These are phyloP conservation scores for Petrolisthes manimaculis DNA, from an alignment of 2,888 invertebrate genomes.

Conservation along the genomic window DNA sequence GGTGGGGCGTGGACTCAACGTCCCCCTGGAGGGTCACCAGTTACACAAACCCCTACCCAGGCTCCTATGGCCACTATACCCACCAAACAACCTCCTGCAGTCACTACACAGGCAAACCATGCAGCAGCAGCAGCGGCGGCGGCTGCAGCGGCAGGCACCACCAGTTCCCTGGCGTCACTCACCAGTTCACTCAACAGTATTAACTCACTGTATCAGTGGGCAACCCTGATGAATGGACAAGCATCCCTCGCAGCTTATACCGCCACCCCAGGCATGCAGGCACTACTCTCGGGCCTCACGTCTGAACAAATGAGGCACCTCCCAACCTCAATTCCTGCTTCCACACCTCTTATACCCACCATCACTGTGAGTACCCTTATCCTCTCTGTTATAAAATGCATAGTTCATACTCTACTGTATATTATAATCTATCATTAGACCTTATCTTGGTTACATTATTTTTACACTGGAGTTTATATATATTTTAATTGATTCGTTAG, in stretches of 20 bases:
- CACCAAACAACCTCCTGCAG: conserved; percentile 43
- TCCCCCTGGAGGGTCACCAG: conserved; percentile 44
- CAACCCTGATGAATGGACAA: conserved; percentile 58
- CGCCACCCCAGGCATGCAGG: conserved; percentile 53
- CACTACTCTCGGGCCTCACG: conserved; percentile 56
- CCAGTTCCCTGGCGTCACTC: conserved; percentile 43
- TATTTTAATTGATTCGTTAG: no score
- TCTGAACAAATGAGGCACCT: conserved; percentile 60
- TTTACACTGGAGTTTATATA: no score
- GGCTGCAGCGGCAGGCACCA: conserved; percentile 39
- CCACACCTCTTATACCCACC: conserved; percentile 52
- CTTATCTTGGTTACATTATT: no score
- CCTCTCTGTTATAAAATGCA: background rate
- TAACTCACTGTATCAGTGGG: conserved; percentile 54
- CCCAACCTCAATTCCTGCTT: conserved; percentile 43
- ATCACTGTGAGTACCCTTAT: conserved; percentile 42
- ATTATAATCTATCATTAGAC: no score
- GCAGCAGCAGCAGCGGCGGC: conserved; percentile 47
- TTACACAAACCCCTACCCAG: conserved; percentile 13
- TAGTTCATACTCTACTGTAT: no score
- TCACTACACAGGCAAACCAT: conserved; percentile 44
- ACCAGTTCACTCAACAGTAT: conserved; percentile 52
- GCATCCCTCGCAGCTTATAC: conserved; percentile 55
- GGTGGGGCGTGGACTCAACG: conserved; percentile 65
- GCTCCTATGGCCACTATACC: conserved; percentile 42